Percentiles rank a stretch among this genome's conserved stretches.
phyloP scores from a whole-genome alignment of 2,888 invertebrate genomes.

The Thymelicus sylvestris region DNA sequence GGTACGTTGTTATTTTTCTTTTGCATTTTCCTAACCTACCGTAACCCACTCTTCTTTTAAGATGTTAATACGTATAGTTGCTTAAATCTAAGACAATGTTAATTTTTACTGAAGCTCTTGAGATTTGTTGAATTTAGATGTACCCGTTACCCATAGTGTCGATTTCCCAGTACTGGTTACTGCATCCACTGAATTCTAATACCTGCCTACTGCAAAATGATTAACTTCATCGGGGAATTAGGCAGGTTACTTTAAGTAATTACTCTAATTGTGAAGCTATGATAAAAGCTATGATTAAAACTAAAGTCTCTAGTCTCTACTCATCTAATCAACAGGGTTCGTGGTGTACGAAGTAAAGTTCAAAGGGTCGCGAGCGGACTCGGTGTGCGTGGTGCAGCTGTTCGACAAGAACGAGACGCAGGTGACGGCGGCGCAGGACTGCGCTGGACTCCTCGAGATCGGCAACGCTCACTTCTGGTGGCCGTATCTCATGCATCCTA shows the following conservation, averaged over 20 bases:
- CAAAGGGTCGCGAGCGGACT: constrained; percentile 60
- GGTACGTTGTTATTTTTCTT: no score
- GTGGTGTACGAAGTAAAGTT: constrained; percentile 84
- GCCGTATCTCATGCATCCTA: constrained; percentile 94
- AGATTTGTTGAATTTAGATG: neutral
- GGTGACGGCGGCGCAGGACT: constrained; percentile 82
- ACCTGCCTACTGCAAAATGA: constrained; percentile 19
- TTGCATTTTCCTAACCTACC: no score
- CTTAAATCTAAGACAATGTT: no score
- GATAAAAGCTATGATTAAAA: no score
- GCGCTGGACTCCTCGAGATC: constrained; percentile 87
- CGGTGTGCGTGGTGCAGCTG: constrained; percentile 66
- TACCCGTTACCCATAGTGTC: neutral
- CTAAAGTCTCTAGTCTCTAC: no score
- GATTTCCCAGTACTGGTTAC: neutral
- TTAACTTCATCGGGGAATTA: constrained; percentile 27
- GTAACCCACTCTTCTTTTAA: no score
- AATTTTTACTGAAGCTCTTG: no score
- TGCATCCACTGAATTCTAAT: neutral
- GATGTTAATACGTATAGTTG: no score
- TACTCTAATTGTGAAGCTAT: no score
- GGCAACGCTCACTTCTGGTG: constrained; percentile 94
- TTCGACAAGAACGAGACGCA: constrained; percentile 70
- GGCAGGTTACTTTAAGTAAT: constrained; percentile 27
- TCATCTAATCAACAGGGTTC: constrained; percentile 65